Base-by-base conservation (phyloP, 2,113 vertebrate genomes). In the Apistogramma diplotaenia region DNA sequence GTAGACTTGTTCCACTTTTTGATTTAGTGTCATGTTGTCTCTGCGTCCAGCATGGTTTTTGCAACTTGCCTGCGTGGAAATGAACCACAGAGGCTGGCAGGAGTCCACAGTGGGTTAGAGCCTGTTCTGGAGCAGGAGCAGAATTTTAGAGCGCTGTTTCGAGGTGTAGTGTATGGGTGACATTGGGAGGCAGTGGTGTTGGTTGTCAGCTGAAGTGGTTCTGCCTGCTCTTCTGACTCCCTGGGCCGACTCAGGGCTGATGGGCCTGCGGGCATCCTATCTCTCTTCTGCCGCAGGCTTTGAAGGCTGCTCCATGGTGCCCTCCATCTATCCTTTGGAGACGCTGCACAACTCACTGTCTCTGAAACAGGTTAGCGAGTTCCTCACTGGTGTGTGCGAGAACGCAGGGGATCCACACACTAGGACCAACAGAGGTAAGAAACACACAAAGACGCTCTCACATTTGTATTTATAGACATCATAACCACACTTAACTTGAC, bases 301-400 rank as follows among this genome's bases (percentile, higher is more conserved):
- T 79, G 98, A 99, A 94, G 98, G 98, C 89, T 99, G 97, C 90
- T 99, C 98, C 91, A 99, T 99, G 98, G 98, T 99, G 87, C 98
- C 98, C 81, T 99, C 97, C 79, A 98, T 99, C 90, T 97, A 99
- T 62, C 98, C 98, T 1, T 90, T 99, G 94, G 98, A 99, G 93
- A 99, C 98, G 4, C 96, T 99, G 88, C 98, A 99, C 95, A 99
- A 99, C 94, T 97, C 98, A 5, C 97, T 99, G 83, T 99, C 98
- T 5, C 93, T 99, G 76, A 97, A 96, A 74, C 97, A 99, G 95
- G 97, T 99, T 87, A 96, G 96, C 76, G 94, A 96, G 89, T 99
- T 99, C 94, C 94, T 99, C 84, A 95, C 96, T 0, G 81, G 91
- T 1, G 93, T 99, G 82, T 98, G 97, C 87, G 94, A 96, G 86